Conservation (phyloP, 1,140 invertebrate species). For the Dryas iulia region DNA sequence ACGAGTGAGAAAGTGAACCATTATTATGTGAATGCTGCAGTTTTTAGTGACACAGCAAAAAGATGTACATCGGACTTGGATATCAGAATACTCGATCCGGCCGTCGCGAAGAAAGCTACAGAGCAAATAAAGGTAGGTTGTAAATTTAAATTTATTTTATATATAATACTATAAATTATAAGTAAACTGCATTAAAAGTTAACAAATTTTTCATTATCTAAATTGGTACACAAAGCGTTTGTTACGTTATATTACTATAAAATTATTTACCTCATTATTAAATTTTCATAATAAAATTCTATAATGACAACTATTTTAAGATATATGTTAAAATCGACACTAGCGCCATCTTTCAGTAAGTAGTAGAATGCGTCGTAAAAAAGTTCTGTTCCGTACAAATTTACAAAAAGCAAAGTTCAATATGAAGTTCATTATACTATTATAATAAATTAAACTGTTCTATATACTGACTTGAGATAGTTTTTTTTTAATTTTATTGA, state of each 20-base stretch:
- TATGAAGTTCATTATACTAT: too few relatives aligned
- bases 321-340: too few relatives aligned
- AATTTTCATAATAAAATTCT: background rate
- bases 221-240: too few relatives aligned
- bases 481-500: background rate
- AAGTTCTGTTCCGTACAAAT: too few relatives aligned
- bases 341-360: background rate
- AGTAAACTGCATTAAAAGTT: too few relatives aligned
- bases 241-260: too few relatives aligned
- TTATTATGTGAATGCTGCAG: constrained; percentile 69
- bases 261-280: background rate
- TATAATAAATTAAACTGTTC: too few relatives aligned
- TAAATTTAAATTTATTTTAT: background rate
- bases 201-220: too few relatives aligned
- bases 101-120: constrained; percentile 65
- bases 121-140: constrained; percentile 72
- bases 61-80: constrained; percentile 57
- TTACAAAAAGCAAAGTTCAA: too few relatives aligned
- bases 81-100: constrained; percentile 65
- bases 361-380: background rate
- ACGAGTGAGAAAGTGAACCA: constrained; percentile 52
- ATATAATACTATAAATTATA: background rate
- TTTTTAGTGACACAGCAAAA: constrained; percentile 60
- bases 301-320: too few relatives aligned
- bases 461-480: background rate